Percentiles rank a stretch among this genome's conserved stretches.
Conservation (phyloP, 2,113 vertebrate species). For the Ctenomys sociabilis region DNA sequence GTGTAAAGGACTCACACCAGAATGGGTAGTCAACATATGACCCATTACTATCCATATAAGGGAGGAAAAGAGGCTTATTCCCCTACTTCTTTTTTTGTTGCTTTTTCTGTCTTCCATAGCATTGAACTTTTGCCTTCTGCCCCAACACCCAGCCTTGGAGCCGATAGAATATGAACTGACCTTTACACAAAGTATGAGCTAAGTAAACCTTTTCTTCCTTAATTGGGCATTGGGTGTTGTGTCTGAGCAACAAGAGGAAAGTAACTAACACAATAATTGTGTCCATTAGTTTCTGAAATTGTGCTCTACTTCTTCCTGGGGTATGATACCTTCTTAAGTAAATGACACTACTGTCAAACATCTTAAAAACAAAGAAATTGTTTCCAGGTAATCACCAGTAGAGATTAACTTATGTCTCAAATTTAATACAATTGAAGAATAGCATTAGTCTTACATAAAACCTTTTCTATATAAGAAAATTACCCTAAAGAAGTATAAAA, state of each 20-base stretch:
- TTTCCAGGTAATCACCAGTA: background rate
- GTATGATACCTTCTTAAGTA: slow-evolving; percentile 26
- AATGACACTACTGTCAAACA: slow-evolving; percentile 17
- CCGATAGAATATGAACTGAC: background rate
- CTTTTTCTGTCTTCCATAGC: background rate
- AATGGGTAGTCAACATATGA: background rate
- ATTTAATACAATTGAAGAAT: background rate
- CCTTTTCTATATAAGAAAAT: background rate
- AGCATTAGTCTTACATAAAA: background rate
- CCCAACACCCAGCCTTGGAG: background rate
- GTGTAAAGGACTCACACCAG: background rate
- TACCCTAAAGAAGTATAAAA: background rate
- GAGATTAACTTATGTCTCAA: background rate
- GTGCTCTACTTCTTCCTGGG: slow-evolving; percentile 11
- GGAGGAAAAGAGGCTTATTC: background rate
- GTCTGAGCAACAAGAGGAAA: background rate
- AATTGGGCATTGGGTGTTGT: background rate
- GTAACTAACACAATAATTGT: background rate
- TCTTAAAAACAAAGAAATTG: background rate
- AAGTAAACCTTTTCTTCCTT: background rate
- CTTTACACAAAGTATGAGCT: background rate
- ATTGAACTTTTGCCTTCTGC: background rate
- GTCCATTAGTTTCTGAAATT: background rate
- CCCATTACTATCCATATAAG: background rate
- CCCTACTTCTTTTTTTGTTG: background rate